phyloP scores from a whole-genome alignment of 2,888 invertebrate genomes.

The Noctua comes region DNA sequence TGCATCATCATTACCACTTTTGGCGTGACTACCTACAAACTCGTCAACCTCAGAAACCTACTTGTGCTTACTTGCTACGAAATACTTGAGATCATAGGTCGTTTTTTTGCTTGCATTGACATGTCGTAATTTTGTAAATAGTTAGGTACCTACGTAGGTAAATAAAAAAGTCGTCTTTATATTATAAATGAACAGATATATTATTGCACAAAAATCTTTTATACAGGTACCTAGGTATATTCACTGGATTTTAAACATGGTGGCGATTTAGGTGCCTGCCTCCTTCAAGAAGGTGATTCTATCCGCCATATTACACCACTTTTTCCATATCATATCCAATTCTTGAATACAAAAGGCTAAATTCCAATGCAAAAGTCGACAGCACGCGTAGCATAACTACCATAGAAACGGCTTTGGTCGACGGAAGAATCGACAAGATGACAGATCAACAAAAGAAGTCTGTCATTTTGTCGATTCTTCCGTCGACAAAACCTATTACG shows the following conservation, averaged over 20 bases:
- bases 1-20: conserved; percentile 61
- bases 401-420: too few relatives aligned
- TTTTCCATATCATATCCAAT: not conserved
- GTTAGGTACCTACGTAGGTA: not conserved
- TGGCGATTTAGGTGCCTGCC: not conserved
- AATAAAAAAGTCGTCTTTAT: conserved; percentile 4
- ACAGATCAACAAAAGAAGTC: too few relatives aligned
- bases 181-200: not conserved
- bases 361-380: not conserved
- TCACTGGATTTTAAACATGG: not conserved
- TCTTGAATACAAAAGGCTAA: not conserved
- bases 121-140: conserved; percentile 24
- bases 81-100: conserved; percentile 14
- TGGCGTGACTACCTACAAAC: conserved; percentile 52
- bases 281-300: not conserved
- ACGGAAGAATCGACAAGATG: too few relatives aligned
- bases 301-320: not conserved
- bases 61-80: conserved; percentile 8
- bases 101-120: conserved; percentile 8
- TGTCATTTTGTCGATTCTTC: too few relatives aligned
- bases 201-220: not conserved
- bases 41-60: conserved; percentile 19
- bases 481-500: too few relatives aligned
- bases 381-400: not conserved
- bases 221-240: not conserved